A percentile compares a stretch with the other conserved stretches of the same genome.
phyloP scores from a whole-genome alignment of 1,140 invertebrate genomes.

The Anagrus nilaparvatae region DNA sequence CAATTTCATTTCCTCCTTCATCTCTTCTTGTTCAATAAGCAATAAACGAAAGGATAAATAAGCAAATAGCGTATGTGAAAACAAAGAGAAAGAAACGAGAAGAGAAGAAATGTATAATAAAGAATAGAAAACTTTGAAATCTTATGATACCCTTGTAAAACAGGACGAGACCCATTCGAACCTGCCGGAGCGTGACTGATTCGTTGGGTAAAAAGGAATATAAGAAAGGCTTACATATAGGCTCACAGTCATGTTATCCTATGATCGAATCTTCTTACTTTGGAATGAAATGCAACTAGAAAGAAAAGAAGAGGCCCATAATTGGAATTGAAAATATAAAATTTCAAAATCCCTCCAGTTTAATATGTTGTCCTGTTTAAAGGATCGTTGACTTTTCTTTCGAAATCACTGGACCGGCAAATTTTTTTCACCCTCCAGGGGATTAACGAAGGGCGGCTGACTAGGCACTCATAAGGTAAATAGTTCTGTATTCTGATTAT shows the following conservation, averaged over 20 bases:
- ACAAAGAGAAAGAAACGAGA: neutral
- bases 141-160: constrained; percentile 31
- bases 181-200: constrained; percentile 32
- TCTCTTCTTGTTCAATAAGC: constrained; percentile 14
- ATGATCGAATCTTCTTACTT: constrained; percentile 29
- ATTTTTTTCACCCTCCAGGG: constrained; percentile 35
- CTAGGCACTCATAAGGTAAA: constrained; percentile 32
- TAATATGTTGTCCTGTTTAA: constrained; percentile 28
- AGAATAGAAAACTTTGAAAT: constrained; percentile 13
- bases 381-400: constrained; percentile 35
- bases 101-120: constrained; percentile 1
- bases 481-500: too few relatives aligned
- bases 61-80: constrained; percentile 17
- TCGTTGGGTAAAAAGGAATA: constrained; percentile 5
- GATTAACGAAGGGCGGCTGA: constrained; percentile 38
- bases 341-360: constrained; percentile 10
- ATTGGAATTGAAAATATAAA: constrained; percentile 11
- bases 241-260: constrained; percentile 23
- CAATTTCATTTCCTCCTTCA: constrained; percentile 24
- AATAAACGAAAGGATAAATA: constrained; percentile 12
- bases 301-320: constrained; percentile 8
- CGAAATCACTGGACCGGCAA: constrained; percentile 37
- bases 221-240: neutral
- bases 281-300: constrained; percentile 32
- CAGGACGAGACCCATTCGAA: constrained; percentile 31